Conservation (phyloP, 2,113 vertebrate genomes). For the Catharus minimus region DNA sequence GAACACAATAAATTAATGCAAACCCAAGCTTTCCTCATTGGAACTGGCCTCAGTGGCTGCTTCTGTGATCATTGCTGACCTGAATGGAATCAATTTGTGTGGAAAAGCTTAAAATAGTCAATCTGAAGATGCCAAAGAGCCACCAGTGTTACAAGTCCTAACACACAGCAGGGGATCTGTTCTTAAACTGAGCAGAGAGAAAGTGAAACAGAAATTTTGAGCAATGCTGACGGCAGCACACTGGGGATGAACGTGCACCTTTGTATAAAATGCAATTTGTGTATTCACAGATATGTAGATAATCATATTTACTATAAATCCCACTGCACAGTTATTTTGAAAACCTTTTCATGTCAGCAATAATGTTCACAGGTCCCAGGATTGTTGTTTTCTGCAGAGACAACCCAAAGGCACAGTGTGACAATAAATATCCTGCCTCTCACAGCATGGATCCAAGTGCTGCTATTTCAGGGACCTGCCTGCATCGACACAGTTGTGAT, state of each 20-base stretch:
- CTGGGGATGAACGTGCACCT: neutral
- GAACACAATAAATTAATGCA: neutral
- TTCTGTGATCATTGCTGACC: neutral
- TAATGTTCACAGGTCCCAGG: neutral
- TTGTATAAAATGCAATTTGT: neutral
- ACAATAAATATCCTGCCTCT: neutral
- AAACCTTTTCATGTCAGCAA: neutral
- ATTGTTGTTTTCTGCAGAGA: neutral
- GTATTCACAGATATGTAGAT: neutral
- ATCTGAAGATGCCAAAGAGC: neutral
- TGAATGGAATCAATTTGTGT: neutral
- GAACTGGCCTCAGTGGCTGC: neutral
- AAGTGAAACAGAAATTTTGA: neutral
- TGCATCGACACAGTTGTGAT: neutral
- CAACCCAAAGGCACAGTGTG: neutral
- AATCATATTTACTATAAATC: neutral
- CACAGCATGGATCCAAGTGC: fast-evolving
- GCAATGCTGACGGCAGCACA: neutral
- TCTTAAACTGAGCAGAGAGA: neutral
- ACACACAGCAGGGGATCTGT: neutral
- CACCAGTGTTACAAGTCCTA: neutral
- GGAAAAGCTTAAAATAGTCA: neutral
- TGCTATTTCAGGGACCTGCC: neutral
- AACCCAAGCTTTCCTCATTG: neutral
- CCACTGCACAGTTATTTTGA: neutral